Percentiles rank a stretch among this genome's conserved stretches.
These are phyloP conservation scores for Seira musarum DNA, from an alignment of 2,888 invertebrate genomes.

Conservation along the genomic window DNA sequence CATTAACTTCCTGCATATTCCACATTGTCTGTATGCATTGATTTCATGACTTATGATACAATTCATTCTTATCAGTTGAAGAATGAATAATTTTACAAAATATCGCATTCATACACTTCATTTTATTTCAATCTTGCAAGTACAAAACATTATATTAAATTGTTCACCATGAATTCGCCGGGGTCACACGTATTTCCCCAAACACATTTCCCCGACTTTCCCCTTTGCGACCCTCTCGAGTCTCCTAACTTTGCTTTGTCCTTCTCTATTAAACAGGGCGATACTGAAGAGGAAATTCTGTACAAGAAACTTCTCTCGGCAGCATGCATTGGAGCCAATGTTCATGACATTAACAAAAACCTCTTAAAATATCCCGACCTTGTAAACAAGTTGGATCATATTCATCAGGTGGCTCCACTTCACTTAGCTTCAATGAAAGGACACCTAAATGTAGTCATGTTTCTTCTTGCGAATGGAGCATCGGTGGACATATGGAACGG, in stretches of 20 bases:
- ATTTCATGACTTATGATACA: no score
- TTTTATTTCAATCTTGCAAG: no score
- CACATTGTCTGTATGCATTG: no score
- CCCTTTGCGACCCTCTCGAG: not conserved
- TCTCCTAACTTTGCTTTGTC: no score
- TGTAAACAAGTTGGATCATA: conserved; percentile 22
- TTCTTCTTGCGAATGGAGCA: conserved; percentile 48
- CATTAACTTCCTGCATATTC: no score
- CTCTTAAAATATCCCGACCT: not conserved
- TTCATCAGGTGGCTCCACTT: not conserved
- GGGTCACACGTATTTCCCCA: not conserved
- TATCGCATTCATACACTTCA: no score
- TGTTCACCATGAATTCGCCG: not conserved
- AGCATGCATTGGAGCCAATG: not conserved
- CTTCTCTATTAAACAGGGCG: no score
- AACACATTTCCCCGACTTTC: not conserved
- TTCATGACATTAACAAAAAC: not conserved
- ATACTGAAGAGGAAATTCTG: conserved; percentile 2
- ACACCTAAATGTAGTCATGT: not conserved
- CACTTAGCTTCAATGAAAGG: conserved; percentile 36
- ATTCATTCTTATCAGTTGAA: no score
- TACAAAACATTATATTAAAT: no score
- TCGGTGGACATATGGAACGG: conserved; percentile 44
- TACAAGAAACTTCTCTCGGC: conserved; percentile 2
- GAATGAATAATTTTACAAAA: no score